Conservation (phyloP, 2,113 vertebrate species). For the Myotis brandtii region DNA sequence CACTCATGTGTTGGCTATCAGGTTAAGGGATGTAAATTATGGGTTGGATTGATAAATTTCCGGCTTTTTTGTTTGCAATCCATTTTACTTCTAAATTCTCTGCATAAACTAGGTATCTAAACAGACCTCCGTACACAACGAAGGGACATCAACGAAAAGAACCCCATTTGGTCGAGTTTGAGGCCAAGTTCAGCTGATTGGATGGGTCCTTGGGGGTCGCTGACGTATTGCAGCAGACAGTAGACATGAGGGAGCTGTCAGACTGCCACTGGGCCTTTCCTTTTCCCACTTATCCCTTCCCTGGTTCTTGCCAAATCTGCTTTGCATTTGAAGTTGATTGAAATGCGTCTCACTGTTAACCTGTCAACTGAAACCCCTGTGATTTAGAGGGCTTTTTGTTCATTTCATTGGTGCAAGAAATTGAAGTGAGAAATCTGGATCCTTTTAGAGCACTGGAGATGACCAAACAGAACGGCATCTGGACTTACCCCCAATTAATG, state of each 20-base stretch:
- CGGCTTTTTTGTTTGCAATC: neutral
- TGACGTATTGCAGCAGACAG: slow-evolving; percentile 56
- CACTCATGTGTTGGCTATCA: slow-evolving; percentile 82
- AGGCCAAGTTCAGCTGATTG: slow-evolving; percentile 57
- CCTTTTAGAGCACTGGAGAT: slow-evolving; percentile 68
- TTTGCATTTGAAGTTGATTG: slow-evolving; percentile 76
- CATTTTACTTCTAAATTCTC: slow-evolving; percentile 44
- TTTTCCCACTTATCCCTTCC: slow-evolving; percentile 43
- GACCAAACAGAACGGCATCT: slow-evolving; percentile 62
- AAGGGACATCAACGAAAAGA: slow-evolving; percentile 23
- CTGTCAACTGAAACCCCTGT: slow-evolving; percentile 65
- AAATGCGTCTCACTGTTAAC: slow-evolving; percentile 75
- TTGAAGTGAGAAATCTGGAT: slow-evolving; percentile 75
- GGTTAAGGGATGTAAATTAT: slow-evolving; percentile 71
- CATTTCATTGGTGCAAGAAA: slow-evolving; percentile 61
- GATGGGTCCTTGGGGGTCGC: neutral
- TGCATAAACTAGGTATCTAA: slow-evolving; percentile 19
- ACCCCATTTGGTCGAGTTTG: slow-evolving; percentile 29
- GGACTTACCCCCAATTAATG: slow-evolving; percentile 74
- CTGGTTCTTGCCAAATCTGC: slow-evolving; percentile 60
- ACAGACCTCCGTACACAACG: neutral
- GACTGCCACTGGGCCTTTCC: slow-evolving; percentile 42
- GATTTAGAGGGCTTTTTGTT: slow-evolving; percentile 74
- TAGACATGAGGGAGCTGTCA: slow-evolving; percentile 52
- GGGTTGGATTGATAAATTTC: slow-evolving; percentile 16